Evolutionary conservation across 2,113 vertebrate genomes (phyloP).

Genomic region (Pitta sordida): DNA sequence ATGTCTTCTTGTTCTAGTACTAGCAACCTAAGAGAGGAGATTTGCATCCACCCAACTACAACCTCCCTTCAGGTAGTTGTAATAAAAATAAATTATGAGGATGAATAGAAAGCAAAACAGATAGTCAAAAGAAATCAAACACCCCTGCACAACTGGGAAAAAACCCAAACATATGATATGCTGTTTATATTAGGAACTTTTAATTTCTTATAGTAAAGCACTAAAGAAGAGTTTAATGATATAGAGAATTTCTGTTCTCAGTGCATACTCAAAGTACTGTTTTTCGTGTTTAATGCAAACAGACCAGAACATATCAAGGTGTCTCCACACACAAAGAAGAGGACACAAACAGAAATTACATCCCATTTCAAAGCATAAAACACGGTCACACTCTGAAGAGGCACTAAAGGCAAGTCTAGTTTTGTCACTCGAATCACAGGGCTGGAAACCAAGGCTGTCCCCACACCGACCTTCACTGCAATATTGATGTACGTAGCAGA

Average conservation of each 20-base stretch:
- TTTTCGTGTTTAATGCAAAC: not conserved
- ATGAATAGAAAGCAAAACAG: not conserved
- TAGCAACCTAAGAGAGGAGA: no score
- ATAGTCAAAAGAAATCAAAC: not conserved
- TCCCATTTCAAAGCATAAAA: not conserved
- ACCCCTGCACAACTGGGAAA: rapidly evolving
- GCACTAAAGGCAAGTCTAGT: not conserved
- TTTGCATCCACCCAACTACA: no score
- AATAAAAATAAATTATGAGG: not conserved
- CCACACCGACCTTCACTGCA: not conserved
- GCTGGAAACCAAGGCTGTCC: not conserved
- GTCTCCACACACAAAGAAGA: not conserved
- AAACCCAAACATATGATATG: rapidly evolving
- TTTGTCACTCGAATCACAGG: not conserved
- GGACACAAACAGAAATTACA: not conserved
- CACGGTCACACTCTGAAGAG: rapidly evolving
- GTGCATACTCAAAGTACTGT: not conserved
- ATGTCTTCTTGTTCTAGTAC: no score
- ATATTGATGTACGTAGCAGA: not conserved
- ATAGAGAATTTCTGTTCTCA: not conserved
- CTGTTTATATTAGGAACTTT: not conserved
- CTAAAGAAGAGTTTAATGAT: not conserved
- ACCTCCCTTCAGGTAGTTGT: no score
- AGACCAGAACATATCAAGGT: not conserved
- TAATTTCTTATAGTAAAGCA: not conserved